A percentile compares a stretch with the other conserved stretches of the same genome.
Conservation (phyloP, 1,140 invertebrate genomes). For the Varroa destructor region DNA sequence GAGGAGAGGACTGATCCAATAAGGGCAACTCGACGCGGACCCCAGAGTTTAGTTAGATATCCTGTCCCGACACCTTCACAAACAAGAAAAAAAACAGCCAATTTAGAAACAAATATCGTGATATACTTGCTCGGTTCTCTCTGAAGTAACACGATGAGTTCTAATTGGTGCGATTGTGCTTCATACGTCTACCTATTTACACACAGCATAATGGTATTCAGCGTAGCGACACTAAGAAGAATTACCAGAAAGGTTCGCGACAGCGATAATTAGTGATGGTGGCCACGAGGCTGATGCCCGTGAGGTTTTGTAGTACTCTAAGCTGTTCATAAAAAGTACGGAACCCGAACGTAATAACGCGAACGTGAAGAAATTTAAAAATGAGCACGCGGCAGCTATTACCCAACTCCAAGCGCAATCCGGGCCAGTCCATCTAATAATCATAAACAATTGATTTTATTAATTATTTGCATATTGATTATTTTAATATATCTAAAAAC, state of each 20-base stretch:
- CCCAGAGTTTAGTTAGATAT: background rate
- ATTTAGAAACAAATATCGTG: background rate
- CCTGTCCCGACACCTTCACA: background rate
- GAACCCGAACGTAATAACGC: background rate
- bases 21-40: background rate
- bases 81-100: background rate
- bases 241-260: constrained; percentile 16
- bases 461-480: no score
- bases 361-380: constrained; percentile 18
- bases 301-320: background rate
- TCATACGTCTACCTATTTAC: no score
- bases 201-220: no score
- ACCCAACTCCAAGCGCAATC: constrained; percentile 25
- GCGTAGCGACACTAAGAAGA: background rate
- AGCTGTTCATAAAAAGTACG: constrained; percentile 15
- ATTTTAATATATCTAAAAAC: no score
- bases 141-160: no score
- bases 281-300: constrained; percentile 9
- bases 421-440: constrained; percentile 19
- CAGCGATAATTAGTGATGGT: constrained; percentile 21
- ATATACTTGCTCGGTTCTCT: background rate
- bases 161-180: no score
- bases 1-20: constrained; percentile 14
- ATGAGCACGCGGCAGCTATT: background rate
- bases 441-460: no score